Evolutionary conservation across 2,797 vertebrate species (phyloP).

Genomic region (Rhinoraja longicauda): DNA sequence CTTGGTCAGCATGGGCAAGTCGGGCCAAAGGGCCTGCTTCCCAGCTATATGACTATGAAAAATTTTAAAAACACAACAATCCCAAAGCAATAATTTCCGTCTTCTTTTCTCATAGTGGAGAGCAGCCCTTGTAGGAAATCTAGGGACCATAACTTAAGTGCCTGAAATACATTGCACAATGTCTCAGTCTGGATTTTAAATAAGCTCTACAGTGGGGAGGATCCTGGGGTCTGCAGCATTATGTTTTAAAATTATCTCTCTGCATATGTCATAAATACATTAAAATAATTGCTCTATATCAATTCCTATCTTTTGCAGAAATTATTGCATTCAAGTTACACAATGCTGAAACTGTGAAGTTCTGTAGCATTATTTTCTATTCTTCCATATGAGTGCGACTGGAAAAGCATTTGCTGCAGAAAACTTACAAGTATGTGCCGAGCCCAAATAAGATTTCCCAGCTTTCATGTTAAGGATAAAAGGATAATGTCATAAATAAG

Average conservation of each 20-base stretch:
- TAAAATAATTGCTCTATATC: background rate
- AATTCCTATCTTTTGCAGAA: background rate
- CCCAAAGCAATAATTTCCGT: background rate
- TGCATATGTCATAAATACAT: background rate
- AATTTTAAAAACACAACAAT: background rate
- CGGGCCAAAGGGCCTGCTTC: no score
- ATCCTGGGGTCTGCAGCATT: background rate
- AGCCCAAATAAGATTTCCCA: no score
- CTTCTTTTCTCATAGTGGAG: background rate
- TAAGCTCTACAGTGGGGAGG: background rate
- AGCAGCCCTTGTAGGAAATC: background rate
- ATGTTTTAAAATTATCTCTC: background rate
- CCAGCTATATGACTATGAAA: background rate
- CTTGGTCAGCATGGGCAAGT: no score
- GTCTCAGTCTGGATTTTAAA: background rate
- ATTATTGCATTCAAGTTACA: background rate
- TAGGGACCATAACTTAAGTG: background rate
- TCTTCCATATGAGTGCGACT: no score
- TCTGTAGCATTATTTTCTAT: no score
- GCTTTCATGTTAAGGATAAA: no score
- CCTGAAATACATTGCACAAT: background rate
- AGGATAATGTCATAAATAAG: no score
- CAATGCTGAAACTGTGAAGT: background rate
- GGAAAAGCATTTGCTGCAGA: no score
- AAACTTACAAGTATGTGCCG: no score